Percentiles rank a stretch among this genome's conserved stretches.
phyloP scores from a whole-genome alignment of 2,888 invertebrate genomes.

The Mythimna lalbum region DNA sequence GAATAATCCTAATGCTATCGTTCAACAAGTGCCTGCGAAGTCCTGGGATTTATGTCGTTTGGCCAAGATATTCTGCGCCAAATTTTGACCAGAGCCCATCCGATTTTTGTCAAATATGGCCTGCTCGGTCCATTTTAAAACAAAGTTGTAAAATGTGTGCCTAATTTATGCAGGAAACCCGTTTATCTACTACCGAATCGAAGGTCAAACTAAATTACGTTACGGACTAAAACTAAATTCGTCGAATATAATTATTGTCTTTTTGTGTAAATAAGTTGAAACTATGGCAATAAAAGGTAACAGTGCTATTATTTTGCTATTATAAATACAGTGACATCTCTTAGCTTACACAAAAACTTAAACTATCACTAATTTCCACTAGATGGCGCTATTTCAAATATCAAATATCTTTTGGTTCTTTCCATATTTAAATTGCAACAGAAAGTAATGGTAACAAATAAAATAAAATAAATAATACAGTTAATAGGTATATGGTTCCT shows the following conservation, averaged over 20 bases:
- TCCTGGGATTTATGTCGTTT: too few relatives aligned
- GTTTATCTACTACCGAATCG: too few relatives aligned
- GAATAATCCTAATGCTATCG: too few relatives aligned
- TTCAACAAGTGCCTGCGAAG: too few relatives aligned
- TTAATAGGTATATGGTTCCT: too few relatives aligned
- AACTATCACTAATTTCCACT: background rate
- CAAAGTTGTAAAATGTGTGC: background rate
- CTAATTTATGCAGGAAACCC: background rate
- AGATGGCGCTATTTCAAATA: conserved; percentile 13
- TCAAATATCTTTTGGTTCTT: background rate
- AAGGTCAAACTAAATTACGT: conserved; percentile 18
- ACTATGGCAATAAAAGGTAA: background rate
- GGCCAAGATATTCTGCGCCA: too few relatives aligned
- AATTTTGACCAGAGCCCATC: too few relatives aligned
- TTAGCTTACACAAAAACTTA: background rate
- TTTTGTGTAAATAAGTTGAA: background rate
- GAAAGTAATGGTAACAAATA: too few relatives aligned
- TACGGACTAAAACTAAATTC: background rate
- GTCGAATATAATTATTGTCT: background rate
- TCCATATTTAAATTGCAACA: too few relatives aligned
- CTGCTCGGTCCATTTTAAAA: background rate
- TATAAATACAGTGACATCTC: conserved; percentile 30
- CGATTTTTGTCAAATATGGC: too few relatives aligned
- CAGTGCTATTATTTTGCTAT: background rate
- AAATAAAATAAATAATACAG: too few relatives aligned